Evolutionary conservation across 2,797 vertebrate genomes (phyloP).

Genomic region (Cygnus olor): DNA sequence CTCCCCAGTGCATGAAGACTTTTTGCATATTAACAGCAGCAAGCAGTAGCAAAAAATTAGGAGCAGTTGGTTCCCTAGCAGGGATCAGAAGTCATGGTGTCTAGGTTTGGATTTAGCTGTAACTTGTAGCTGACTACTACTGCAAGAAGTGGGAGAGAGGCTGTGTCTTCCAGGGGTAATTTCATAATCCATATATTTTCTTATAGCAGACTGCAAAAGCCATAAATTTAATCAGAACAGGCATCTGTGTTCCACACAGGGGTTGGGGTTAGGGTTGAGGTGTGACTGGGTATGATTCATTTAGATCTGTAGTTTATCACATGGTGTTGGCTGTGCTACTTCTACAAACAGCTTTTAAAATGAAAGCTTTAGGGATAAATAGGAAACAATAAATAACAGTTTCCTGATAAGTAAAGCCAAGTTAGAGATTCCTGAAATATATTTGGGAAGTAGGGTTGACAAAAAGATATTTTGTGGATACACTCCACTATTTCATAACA

Average conservation of each 20-base stretch:
- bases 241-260: not conserved
- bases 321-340: not conserved
- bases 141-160: not conserved
- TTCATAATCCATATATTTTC: not conserved
- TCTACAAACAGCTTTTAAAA: not conserved
- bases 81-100: accelerated
- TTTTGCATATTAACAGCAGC: not conserved
- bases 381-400: not conserved
- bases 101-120: not conserved
- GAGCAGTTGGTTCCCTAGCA: not conserved
- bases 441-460: not conserved
- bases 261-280: not conserved
- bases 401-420: not conserved
- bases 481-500: not conserved
- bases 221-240: not conserved
- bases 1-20: not conserved
- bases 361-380: not conserved
- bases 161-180: not conserved
- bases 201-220: not conserved
- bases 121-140: accelerated
- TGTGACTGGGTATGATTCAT: not conserved
- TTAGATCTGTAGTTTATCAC: not conserved
- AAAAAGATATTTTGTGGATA: not conserved
- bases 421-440: not conserved
- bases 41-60: not conserved